A percentile compares a stretch with the other conserved stretches of the same genome.
phyloP scores from a whole-genome alignment of 2,113 vertebrate species.

The Dipodomys spectabilis region DNA sequence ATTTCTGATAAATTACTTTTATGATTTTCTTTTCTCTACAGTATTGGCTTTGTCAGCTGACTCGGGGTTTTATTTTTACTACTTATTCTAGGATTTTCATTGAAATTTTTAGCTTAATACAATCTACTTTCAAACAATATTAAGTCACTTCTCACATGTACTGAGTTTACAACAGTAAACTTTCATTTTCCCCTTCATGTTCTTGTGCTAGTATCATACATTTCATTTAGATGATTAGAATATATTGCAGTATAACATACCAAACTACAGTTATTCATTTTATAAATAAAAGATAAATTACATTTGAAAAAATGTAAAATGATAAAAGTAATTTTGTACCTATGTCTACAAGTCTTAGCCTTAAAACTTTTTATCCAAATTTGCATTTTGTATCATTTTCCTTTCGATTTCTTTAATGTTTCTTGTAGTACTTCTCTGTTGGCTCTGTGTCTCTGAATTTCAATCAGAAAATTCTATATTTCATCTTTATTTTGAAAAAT shows the following conservation, averaged over 20 bases:
- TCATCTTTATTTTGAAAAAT: neutral
- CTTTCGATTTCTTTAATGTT: neutral
- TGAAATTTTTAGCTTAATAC: slow-evolving; percentile 28
- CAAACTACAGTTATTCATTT: neutral
- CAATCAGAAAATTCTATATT: slow-evolving; percentile 26
- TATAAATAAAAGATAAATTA: neutral
- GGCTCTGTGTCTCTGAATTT: neutral
- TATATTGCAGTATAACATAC: neutral
- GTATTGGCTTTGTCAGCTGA: neutral
- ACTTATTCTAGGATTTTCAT: neutral
- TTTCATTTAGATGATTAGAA: neutral
- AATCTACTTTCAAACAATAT: slow-evolving; percentile 15
- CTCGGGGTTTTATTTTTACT: slow-evolving; percentile 9
- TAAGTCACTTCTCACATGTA: neutral
- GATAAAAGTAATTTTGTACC: too few relatives aligned
- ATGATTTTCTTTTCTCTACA: neutral
- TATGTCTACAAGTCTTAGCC: too few relatives aligned
- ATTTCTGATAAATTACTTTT: slow-evolving; percentile 6
- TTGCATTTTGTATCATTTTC: slow-evolving; percentile 15
- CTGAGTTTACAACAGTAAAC: neutral
- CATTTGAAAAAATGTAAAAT: too few relatives aligned
- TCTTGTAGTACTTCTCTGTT: neutral
- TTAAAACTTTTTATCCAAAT: neutral
- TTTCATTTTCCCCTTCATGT: neutral
- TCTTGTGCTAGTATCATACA: neutral